phyloP scores from a whole-genome alignment of 2,888 invertebrate species.

The Phasia obesa region DNA sequence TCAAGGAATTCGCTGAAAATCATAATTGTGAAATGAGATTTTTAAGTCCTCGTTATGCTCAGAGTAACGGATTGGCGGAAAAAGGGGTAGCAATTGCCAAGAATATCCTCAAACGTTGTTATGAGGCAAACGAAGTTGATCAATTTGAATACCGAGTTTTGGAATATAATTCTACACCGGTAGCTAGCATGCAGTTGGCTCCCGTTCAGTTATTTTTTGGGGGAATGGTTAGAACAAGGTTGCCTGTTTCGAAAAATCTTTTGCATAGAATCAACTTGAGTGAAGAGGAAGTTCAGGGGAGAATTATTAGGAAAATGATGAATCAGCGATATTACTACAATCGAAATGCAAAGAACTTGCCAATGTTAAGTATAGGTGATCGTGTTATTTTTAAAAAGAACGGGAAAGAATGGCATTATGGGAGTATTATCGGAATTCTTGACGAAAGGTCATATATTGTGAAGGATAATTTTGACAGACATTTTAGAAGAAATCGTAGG shows the following conservation, averaged over 20 bases:
- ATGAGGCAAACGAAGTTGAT: constrained; percentile 2
- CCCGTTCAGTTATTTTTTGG: not conserved
- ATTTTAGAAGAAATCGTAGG: constrained; percentile 28
- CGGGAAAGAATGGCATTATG: constrained; percentile 23
- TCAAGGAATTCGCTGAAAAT: not conserved
- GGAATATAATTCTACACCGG: constrained; percentile 2
- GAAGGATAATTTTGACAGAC: constrained; percentile 15
- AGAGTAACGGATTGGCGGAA: constrained; percentile 42
- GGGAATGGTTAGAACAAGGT: not conserved
- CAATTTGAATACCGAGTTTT: not conserved
- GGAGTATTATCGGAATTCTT: constrained; percentile 3
- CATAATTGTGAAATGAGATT: constrained; percentile 64
- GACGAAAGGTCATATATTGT: constrained; percentile 32
- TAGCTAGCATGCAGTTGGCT: not conserved
- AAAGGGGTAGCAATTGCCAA: constrained; percentile 34
- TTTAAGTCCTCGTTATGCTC: constrained; percentile 55
- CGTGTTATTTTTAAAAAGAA: constrained; percentile 38
- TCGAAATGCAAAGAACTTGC: not conserved
- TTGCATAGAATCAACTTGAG: not conserved
- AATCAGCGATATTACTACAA: constrained; percentile 5
- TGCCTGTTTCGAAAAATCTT: not conserved
- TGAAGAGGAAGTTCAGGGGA: not conserved
- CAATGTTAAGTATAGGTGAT: not conserved
- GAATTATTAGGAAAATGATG: not conserved
- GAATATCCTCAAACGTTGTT: constrained; percentile 23